phyloP scores from a whole-genome alignment of 2,888 invertebrate genomes.

The Iselma pallidipennis region DNA sequence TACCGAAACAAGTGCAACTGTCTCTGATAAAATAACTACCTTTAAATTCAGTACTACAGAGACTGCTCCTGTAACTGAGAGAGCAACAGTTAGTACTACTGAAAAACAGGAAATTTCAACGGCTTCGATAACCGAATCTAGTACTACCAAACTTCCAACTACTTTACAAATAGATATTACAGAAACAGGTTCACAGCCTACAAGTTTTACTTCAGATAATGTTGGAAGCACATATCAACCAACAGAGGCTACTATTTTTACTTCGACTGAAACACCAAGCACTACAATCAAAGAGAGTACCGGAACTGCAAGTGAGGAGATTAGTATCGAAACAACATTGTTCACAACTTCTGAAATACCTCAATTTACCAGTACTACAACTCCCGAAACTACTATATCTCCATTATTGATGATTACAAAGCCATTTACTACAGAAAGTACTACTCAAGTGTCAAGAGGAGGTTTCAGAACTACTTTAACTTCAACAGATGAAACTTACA shows the following conservation, averaged over 20 bases:
- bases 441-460: too few species aligned
- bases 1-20: not conserved
- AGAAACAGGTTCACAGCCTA: too few species aligned
- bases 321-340: not conserved
- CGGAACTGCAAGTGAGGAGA: not conserved
- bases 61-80: not conserved
- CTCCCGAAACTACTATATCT: not conserved
- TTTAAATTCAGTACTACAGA: slow-evolving; percentile 4
- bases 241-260: too few species aligned
- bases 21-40: not conserved
- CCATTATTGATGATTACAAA: not conserved
- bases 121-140: not conserved
- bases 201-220: too few species aligned
- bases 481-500: too few species aligned
- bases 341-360: not conserved
- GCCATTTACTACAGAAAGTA: not conserved
- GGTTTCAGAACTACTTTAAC: too few species aligned
- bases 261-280: not conserved
- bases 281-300: not conserved
- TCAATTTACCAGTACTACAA: not conserved
- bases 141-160: not conserved
- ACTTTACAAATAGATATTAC: not conserved
- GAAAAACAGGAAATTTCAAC: not conserved
- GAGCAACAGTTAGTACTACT: slow-evolving; percentile 5
- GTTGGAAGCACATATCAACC: too few species aligned